Percentiles rank a stretch among this genome's conserved stretches.
Conservation (phyloP, 2,888 invertebrate genomes). For the Scaptodrosophila latifasciaeformis region DNA sequence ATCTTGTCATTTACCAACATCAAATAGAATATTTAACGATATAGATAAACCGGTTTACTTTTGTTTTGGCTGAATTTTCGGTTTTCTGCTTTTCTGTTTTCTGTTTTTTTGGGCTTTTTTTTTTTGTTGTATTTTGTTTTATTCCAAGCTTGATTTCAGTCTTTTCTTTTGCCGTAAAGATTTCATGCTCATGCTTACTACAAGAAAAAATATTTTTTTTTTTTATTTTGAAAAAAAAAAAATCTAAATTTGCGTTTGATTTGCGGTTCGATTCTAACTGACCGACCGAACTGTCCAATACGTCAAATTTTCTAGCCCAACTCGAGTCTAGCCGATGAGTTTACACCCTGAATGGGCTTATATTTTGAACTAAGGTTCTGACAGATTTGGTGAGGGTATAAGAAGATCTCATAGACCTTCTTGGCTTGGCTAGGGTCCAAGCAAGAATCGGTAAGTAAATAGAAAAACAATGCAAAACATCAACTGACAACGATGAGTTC, state of each 20-base stretch:
- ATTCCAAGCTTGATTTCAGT: too few species aligned
- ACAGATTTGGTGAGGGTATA: too few species aligned
- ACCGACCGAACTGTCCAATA: too few species aligned
- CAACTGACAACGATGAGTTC: neutral
- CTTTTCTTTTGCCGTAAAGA: constrained; percentile 22
- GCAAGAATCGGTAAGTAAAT: constrained; percentile 6
- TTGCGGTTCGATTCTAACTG: constrained; percentile 18
- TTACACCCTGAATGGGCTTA: too few species aligned
- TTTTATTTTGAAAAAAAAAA: too few species aligned
- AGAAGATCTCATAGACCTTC: too few species aligned
- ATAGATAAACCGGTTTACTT: constrained; percentile 66
- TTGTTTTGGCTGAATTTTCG: constrained; percentile 46
- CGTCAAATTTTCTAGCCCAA: constrained; percentile 20
- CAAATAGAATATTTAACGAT: constrained; percentile 72
- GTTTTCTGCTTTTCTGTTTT: constrained; percentile 23
- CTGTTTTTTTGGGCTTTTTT: constrained; percentile 23
- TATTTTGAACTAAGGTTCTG: too few species aligned
- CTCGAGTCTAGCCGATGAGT: too few species aligned
- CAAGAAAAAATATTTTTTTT: too few species aligned
- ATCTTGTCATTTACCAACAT: constrained; percentile 73
- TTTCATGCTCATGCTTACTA: constrained; percentile 51
- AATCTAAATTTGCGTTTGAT: constrained; percentile 48
- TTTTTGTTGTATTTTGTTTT: too few species aligned
- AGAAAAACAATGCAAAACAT: constrained; percentile 20
- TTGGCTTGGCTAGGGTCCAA: too few species aligned